These are phyloP conservation scores for Hemibagrus guttatus DNA, from an alignment of 2,797 vertebrate genomes.

Conservation along the genomic window DNA sequence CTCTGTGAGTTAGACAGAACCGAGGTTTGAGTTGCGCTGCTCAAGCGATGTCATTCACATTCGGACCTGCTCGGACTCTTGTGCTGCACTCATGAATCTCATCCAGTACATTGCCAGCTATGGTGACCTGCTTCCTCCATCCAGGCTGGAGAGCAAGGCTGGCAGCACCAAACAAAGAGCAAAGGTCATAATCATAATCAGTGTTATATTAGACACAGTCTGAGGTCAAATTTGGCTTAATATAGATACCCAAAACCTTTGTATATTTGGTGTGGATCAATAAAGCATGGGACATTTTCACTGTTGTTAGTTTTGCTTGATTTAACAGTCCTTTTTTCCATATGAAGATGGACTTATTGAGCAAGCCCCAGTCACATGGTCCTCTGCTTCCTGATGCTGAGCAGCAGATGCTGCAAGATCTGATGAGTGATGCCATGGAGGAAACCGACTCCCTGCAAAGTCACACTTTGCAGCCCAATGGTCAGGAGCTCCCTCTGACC, in stretches of 20 bases:
- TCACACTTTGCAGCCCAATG: slow-evolving; percentile 77
- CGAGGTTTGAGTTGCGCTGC: slow-evolving; percentile 93
- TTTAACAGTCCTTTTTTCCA: slow-evolving; percentile 16
- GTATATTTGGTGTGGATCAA: not conserved
- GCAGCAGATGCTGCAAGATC: slow-evolving; percentile 91
- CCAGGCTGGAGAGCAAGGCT: slow-evolving; percentile 75
- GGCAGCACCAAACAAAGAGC: slow-evolving; percentile 73
- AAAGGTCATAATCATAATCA: slow-evolving; percentile 76
- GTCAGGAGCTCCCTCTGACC: slow-evolving; percentile 65
- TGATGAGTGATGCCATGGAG: slow-evolving; percentile 99
- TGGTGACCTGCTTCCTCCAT: slow-evolving; percentile 85
- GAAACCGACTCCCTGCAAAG: slow-evolving; percentile 83
- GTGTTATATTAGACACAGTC: not conserved
- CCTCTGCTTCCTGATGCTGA: slow-evolving; percentile 88
- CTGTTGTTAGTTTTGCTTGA: not conserved
- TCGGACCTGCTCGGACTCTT: slow-evolving; percentile 93
- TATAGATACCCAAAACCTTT: not conserved
- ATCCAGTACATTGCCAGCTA: slow-evolving; percentile 98
- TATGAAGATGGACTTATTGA: slow-evolving; percentile 76
- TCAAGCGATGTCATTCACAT: slow-evolving; percentile 95
- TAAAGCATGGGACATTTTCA: not conserved
- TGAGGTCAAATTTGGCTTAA: not conserved
- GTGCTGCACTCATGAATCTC: slow-evolving; percentile 97
- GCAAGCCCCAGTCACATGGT: slow-evolving; percentile 74
- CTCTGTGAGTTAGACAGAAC: slow-evolving; percentile 75